A percentile compares a stretch with the other conserved stretches of the same genome.
Evolutionary conservation across 2,888 invertebrate species (phyloP).

Genomic region (Exocentrus adspersus): DNA sequence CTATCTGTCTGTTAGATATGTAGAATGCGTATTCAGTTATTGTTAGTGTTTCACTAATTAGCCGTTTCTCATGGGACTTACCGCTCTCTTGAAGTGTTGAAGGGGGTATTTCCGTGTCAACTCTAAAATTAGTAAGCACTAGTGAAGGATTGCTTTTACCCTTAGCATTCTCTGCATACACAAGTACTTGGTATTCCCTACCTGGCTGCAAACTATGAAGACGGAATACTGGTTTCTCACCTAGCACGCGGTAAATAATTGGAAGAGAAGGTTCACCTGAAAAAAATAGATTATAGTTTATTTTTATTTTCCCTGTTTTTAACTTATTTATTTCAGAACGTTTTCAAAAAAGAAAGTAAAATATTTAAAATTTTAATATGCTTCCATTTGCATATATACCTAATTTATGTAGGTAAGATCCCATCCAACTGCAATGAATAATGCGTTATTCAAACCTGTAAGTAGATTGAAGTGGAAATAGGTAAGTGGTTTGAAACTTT

Average conservation of each 20-base stretch:
- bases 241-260: conserved; percentile 70
- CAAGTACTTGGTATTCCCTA: conserved; percentile 79
- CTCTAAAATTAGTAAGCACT: conserved; percentile 72
- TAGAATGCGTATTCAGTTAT: conserved; percentile 56
- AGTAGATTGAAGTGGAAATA: too few species aligned
- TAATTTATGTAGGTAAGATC: too few species aligned
- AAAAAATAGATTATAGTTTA: too few species aligned
- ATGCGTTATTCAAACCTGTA: too few species aligned
- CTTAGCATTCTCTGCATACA: conserved; percentile 84
- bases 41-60: conserved; percentile 60
- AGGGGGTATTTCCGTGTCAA: conserved; percentile 46
- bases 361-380: too few species aligned
- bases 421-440: too few species aligned
- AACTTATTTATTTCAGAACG: too few species aligned
- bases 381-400: too few species aligned
- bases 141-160: conserved; percentile 81
- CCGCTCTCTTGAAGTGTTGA: conserved; percentile 47
- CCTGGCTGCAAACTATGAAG: conserved; percentile 80
- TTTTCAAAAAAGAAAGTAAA: too few species aligned
- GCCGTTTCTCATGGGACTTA: conserved; percentile 53
- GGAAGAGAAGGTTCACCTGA: conserved; percentile 56
- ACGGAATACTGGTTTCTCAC: conserved; percentile 76
- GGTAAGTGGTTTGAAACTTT: too few species aligned
- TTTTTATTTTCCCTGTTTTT: too few species aligned
- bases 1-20: conserved; percentile 53